Percentiles rank a stretch among this genome's conserved stretches.
These are phyloP conservation scores for Marasmarcha lunaedactyla DNA, from an alignment of 2,888 invertebrate genomes.

Conservation along the genomic window DNA sequence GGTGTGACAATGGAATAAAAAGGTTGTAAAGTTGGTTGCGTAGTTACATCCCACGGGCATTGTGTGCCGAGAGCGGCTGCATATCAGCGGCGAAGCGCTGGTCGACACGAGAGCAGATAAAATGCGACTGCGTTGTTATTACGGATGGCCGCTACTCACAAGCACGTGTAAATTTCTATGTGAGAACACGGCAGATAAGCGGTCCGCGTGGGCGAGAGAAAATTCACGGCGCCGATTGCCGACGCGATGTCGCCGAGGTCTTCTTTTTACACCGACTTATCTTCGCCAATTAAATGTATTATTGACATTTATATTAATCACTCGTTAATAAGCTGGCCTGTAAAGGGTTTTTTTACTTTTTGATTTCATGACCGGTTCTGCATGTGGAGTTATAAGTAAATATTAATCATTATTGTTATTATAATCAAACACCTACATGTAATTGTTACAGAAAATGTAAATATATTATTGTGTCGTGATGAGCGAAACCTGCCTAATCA, in stretches of 20 bases:
- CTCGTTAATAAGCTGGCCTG: neutral
- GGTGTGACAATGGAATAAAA: conserved; percentile 69
- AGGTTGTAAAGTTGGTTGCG: conserved; percentile 62
- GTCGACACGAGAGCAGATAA: conserved; percentile 49
- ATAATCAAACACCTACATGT: neutral
- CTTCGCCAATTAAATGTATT: neutral
- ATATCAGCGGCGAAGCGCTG: conserved; percentile 36
- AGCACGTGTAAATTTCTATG: conserved; percentile 66
- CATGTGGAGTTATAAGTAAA: neutral
- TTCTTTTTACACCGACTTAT: neutral
- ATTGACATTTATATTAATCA: neutral
- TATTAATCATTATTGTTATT: neutral
- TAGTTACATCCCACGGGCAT: conserved; percentile 60
- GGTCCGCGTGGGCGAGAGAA: conserved; percentile 45
- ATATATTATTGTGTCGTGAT: neutral
- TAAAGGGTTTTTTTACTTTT: neutral
- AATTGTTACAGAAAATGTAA: neutral
- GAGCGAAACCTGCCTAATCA: neutral
- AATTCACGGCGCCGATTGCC: conserved; percentile 32
- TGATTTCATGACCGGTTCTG: neutral
- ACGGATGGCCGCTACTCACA: conserved; percentile 39
- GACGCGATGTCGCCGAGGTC: neutral
- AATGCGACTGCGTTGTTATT: conserved; percentile 53
- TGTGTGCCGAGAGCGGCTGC: conserved; percentile 39
- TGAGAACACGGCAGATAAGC: conserved; percentile 60